Percentiles rank a stretch among this genome's conserved stretches.
phyloP scores from a whole-genome alignment of 1,140 invertebrate genomes.

The Gonatopus flavifemur region DNA sequence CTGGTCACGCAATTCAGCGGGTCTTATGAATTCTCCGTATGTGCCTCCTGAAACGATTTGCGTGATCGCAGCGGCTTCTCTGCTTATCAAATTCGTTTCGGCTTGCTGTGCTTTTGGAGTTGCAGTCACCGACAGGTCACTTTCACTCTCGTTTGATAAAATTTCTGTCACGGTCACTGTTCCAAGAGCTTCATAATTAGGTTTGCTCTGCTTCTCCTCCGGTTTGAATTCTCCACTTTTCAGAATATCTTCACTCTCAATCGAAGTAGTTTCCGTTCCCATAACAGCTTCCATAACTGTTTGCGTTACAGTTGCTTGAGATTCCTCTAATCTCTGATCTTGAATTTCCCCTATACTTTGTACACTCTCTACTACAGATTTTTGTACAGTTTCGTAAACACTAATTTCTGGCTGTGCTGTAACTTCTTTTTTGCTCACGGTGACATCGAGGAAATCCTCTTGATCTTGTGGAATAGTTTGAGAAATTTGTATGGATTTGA shows the following conservation, averaged over 20 bases:
- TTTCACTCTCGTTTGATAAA: slow-evolving; percentile 42
- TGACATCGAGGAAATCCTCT: slow-evolving; percentile 36
- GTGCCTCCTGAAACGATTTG: slow-evolving; percentile 40
- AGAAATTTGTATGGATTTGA: slow-evolving; percentile 50
- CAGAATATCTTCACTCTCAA: slow-evolving; percentile 41
- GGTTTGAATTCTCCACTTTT: slow-evolving; percentile 22
- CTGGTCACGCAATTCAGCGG: slow-evolving; percentile 26
- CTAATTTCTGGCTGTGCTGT: slow-evolving; percentile 39
- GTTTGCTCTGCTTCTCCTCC: slow-evolving; percentile 33
- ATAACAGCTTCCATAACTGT: slow-evolving; percentile 53
- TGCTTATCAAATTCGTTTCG: slow-evolving; percentile 27
- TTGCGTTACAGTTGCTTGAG: slow-evolving; percentile 49
- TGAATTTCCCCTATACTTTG: slow-evolving; percentile 39
- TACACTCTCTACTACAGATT: slow-evolving; percentile 43
- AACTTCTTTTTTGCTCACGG: slow-evolving; percentile 20
- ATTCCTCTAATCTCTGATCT: slow-evolving; percentile 29
- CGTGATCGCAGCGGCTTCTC: slow-evolving; percentile 35
- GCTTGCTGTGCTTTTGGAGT: slow-evolving; percentile 38
- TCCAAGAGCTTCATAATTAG: slow-evolving; percentile 35
- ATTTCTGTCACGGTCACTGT: slow-evolving; percentile 41
- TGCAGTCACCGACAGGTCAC: slow-evolving; percentile 19
- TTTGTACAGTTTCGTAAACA: slow-evolving; percentile 42
- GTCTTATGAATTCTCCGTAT: slow-evolving; percentile 26
- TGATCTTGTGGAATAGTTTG: slow-evolving; percentile 53
- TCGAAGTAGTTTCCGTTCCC: slow-evolving; percentile 43